Percentiles rank a stretch among this genome's conserved stretches.
Conservation (phyloP, 92 coral and sea anemone species). For the Epizoanthus stellaris region DNA sequence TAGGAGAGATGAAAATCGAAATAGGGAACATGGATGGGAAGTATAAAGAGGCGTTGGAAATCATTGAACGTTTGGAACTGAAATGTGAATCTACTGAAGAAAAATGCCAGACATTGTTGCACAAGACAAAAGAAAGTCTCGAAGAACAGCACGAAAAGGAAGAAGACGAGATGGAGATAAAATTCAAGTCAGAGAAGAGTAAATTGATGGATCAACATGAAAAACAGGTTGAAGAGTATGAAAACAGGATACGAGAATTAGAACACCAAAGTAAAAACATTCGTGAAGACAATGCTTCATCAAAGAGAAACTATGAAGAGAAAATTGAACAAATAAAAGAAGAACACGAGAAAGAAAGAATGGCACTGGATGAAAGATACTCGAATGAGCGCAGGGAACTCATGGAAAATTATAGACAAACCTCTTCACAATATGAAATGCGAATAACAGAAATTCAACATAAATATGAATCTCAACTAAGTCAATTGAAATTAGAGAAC, state of each 20-base stretch:
- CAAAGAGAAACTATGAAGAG: background rate
- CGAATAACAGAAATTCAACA: background rate
- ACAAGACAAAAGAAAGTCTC: background rate
- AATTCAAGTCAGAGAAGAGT: background rate
- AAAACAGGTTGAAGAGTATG: background rate
- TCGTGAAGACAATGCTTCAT: background rate
- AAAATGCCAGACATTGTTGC: background rate
- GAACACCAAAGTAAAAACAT: background rate
- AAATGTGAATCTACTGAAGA: background rate
- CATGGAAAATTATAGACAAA: background rate
- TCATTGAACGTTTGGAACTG: background rate
- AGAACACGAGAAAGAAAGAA: background rate
- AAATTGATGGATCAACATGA: background rate
- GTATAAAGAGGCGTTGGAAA: background rate
- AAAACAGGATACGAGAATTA: background rate
- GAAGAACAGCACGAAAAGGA: constrained; percentile 3
- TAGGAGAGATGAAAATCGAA: background rate
- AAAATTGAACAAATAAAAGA: background rate
- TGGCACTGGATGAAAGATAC: background rate
- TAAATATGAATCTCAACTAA: background rate
- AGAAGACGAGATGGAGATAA: background rate
- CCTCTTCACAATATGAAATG: background rate
- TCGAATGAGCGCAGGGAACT: background rate
- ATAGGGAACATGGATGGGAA: background rate
- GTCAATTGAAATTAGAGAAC: background rate